Conservation (phyloP, 2,888 invertebrate species). For the Nesidiocoris tenuis region DNA sequence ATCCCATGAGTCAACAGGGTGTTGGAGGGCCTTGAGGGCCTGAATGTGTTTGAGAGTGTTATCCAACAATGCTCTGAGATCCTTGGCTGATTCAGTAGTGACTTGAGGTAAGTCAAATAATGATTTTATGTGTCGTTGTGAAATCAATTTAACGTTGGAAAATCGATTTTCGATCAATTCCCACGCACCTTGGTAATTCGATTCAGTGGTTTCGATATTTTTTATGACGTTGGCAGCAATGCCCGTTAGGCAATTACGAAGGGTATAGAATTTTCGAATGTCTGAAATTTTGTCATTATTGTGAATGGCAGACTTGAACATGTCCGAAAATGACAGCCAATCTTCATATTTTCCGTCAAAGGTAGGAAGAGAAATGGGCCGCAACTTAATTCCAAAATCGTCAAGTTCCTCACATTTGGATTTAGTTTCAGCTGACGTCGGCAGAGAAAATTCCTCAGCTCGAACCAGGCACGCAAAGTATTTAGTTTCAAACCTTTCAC, state of each 20-base stretch:
- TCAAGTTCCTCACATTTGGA: neutral
- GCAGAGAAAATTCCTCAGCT: too few species aligned
- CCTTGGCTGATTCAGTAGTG: slow-evolving; percentile 53
- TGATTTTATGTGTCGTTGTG: slow-evolving; percentile 37
- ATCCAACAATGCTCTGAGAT: slow-evolving; percentile 35
- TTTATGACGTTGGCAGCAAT: slow-evolving; percentile 1
- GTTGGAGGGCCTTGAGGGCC: slow-evolving; percentile 19
- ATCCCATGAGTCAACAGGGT: slow-evolving; percentile 36
- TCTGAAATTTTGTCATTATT: neutral
- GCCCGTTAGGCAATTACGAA: slow-evolving; percentile 1
- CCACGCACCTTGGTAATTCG: neutral
- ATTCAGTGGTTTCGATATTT: neutral
- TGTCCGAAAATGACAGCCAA: slow-evolving; percentile 1
- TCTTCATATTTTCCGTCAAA: slow-evolving; percentile 9
- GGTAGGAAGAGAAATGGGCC: neutral
- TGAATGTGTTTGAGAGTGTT: slow-evolving; percentile 13
- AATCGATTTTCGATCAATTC: slow-evolving; percentile 1
- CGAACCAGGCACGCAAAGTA: neutral
- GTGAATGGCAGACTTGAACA: neutral
- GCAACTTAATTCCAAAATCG: slow-evolving; percentile 3
- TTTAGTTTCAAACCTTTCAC: neutral
- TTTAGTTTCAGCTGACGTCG: too few species aligned
- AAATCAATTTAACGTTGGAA: slow-evolving; percentile 43
- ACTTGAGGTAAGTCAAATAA: slow-evolving; percentile 17
- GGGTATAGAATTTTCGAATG: slow-evolving; percentile 1